Evolutionary conservation across 2,888 invertebrate genomes (phyloP).

Genomic region (Drosophila percnosoma): DNA sequence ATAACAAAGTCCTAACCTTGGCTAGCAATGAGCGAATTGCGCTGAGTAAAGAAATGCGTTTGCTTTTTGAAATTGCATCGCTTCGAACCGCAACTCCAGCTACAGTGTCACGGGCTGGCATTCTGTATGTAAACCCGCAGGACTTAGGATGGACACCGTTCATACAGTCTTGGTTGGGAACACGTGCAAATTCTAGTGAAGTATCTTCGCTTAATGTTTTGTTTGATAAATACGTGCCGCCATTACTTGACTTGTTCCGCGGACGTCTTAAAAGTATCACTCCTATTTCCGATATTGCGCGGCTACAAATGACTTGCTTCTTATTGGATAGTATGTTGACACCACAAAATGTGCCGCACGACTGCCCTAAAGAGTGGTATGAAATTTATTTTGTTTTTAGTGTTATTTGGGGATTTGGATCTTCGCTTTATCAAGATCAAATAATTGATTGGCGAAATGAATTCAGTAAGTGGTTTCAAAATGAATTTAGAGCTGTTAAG

Average conservation of each 20-base stretch:
- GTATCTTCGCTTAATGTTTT: slow-evolving; percentile 93
- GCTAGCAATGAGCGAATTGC: slow-evolving; percentile 98
- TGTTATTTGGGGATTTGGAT: slow-evolving; percentile 97
- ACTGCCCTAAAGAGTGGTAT: slow-evolving; percentile 96
- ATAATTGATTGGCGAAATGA: slow-evolving; percentile 96
- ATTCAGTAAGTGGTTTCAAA: slow-evolving; percentile 97
- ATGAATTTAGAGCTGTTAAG: slow-evolving; percentile 95
- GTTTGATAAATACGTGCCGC: slow-evolving; percentile 97
- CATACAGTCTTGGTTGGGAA: slow-evolving; percentile 95
- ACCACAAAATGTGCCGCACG: slow-evolving; percentile 91
- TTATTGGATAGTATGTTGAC: slow-evolving; percentile 94
- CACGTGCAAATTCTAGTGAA: slow-evolving; percentile 89
- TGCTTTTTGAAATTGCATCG: slow-evolving; percentile 96
- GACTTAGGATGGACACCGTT: slow-evolving; percentile 98
- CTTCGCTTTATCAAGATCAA: slow-evolving; percentile 95
- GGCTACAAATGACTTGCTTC: slow-evolving; percentile 94
- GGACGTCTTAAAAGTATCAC: slow-evolving; percentile 94
- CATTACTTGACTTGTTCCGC: slow-evolving; percentile 90
- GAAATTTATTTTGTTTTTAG: slow-evolving; percentile 97
- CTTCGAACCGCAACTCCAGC: slow-evolving; percentile 97
- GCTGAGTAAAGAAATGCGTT: slow-evolving; percentile 93
- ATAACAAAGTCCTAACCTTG: slow-evolving; percentile 96
- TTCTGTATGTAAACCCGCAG: slow-evolving; percentile 96
- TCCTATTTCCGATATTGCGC: slow-evolving; percentile 95
- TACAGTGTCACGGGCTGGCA: slow-evolving; percentile 97